Conservation (phyloP, 2,888 invertebrate species). For the Trichopoda pennipes region DNA sequence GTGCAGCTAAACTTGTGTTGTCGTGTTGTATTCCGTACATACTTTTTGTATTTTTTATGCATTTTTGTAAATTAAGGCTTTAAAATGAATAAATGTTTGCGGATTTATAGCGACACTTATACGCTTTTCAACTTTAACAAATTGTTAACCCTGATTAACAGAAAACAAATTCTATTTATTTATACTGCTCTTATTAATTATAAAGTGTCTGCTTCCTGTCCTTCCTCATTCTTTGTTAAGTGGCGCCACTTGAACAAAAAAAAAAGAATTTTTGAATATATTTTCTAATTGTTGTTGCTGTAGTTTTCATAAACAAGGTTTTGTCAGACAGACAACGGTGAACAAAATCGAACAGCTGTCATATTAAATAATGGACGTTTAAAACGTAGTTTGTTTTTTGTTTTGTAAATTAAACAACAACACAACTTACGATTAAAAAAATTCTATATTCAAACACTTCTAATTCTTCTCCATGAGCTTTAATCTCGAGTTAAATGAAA, state of each 20-base stretch:
- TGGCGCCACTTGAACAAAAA: conserved; percentile 60
- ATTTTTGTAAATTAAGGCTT: too few relatives aligned
- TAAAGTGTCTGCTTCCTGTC: not conserved
- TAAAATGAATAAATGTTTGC: not conserved
- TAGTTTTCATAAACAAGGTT: not conserved
- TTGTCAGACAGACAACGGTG: conserved; percentile 15
- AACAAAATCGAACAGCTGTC: conserved; percentile 56
- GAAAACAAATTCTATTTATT: not conserved
- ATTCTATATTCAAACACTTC: conserved; percentile 12
- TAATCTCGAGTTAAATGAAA: conserved; percentile 27
- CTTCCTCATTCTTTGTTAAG: conserved; percentile 26
- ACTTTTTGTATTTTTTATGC: too few relatives aligned
- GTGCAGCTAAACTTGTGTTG: too few relatives aligned
- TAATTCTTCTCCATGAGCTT: not conserved
- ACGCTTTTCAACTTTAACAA: conserved; percentile 11
- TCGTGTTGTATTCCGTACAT: too few relatives aligned
- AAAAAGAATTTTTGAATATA: conserved; percentile 3
- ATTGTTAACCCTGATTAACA: conserved; percentile 28
- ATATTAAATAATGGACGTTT: conserved; percentile 45
- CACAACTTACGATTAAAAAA: not conserved
- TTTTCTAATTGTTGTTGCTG: conserved; percentile 28
- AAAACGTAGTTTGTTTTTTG: not conserved
- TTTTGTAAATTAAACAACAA: conserved; percentile 20
- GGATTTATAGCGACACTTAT: not conserved
- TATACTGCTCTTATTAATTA: not conserved